phyloP scores from a whole-genome alignment of 1,140 invertebrate genomes.

The Ridgeia piscesae region DNA sequence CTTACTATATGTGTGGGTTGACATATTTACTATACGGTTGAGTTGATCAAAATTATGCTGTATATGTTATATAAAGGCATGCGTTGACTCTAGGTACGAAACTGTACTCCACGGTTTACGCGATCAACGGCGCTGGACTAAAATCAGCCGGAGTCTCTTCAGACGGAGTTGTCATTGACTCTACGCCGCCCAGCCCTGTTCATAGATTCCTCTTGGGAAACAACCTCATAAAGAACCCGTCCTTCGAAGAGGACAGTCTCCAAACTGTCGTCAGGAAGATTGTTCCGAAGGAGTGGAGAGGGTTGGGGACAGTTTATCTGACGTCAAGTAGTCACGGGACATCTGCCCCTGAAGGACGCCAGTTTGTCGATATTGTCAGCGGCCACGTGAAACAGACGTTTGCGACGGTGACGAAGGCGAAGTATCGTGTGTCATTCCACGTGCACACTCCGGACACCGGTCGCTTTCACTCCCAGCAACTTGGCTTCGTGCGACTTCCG shows the following conservation, averaged over 20 bases:
- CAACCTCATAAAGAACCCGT: not conserved
- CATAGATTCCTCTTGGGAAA: not conserved
- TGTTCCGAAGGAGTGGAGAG: not conserved
- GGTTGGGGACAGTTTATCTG: not conserved
- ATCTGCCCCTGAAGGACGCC: not conserved
- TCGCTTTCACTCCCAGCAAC: not conserved
- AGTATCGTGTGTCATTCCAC: not conserved
- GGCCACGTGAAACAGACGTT: not conserved
- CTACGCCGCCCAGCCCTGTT: not conserved
- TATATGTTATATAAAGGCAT: too few species aligned
- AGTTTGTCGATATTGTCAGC: not conserved
- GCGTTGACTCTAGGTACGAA: not conserved
- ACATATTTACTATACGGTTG: too few species aligned
- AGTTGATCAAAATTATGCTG: too few species aligned
- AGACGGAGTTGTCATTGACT: not conserved
- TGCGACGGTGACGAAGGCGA: not conserved
- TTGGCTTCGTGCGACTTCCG: not conserved
- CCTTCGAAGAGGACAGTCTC: not conserved
- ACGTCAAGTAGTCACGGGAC: not conserved
- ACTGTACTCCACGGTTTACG: not conserved
- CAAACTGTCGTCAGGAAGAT: not conserved
- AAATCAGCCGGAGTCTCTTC: not conserved
- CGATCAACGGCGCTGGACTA: not conserved
- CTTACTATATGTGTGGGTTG: too few species aligned
- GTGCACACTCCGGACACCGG: not conserved